Percentiles rank a stretch among this genome's conserved stretches.
Evolutionary conservation across 2,797 vertebrate species (phyloP).

Genomic region (Mallotus villosus): DNA sequence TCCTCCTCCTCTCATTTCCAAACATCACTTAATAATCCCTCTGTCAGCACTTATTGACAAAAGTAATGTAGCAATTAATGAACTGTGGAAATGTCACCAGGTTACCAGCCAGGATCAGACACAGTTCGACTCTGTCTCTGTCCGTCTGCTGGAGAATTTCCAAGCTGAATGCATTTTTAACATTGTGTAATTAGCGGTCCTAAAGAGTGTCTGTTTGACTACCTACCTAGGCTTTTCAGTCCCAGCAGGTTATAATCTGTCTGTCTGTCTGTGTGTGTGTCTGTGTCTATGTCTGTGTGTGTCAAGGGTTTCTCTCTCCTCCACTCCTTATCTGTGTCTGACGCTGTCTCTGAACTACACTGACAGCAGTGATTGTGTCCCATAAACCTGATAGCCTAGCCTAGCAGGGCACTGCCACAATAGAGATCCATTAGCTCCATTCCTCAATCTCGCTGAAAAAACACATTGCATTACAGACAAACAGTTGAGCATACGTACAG

Average conservation of each 20-base stretch:
- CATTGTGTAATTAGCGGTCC: neutral
- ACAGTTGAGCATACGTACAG: no score
- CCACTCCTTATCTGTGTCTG: conserved; percentile 58
- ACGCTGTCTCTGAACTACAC: conserved; percentile 40
- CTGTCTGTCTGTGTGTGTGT: neutral
- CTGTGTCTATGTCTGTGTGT: neutral
- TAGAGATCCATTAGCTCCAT: no score
- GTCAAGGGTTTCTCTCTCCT: conserved; percentile 28
- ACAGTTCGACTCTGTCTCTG: conserved; percentile 15
- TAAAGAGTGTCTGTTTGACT: conserved; percentile 18
- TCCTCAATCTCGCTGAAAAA: no score
- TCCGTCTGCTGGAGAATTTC: neutral
- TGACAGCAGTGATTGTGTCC: conserved; percentile 50
- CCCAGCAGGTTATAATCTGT: neutral
- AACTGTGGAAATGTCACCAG: conserved; percentile 48
- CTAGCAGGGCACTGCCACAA: conserved; percentile 40
- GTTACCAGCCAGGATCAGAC: conserved; percentile 39
- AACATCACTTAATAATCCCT: conserved; percentile 27
- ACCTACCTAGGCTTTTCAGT: neutral
- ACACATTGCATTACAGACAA: no score
- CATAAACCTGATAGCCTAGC: conserved; percentile 56
- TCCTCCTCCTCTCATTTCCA: conserved; percentile 11
- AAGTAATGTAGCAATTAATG: conserved; percentile 25
- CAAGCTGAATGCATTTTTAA: neutral
- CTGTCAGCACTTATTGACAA: conserved; percentile 36